Evolutionary conservation across 2,113 vertebrate genomes (phyloP).

Genomic region (Nerophis lumbriciformis): DNA sequence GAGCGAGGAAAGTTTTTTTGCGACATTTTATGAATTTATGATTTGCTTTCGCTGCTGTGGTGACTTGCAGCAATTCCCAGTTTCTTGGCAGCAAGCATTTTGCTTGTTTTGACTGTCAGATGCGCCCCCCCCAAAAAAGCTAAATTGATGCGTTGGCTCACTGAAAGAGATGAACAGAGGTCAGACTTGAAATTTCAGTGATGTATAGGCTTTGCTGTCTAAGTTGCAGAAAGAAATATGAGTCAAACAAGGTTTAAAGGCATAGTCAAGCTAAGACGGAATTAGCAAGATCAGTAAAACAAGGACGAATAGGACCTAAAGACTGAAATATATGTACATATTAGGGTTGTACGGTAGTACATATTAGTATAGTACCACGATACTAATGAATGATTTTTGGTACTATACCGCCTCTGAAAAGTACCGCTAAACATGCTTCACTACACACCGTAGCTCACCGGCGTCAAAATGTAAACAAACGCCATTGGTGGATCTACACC

Average conservation of each 20-base stretch:
- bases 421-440: no score
- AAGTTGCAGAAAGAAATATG: constrained; percentile 5
- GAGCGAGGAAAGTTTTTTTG: constrained; percentile 19
- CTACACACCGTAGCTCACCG: no score
- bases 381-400: no score
- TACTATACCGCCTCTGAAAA: no score
- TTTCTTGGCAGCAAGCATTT: constrained; percentile 36
- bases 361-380: no score
- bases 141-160: constrained; percentile 7
- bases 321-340: neutral
- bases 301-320: neutral
- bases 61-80: constrained; percentile 18
- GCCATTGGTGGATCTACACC: no score
- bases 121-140: neutral
- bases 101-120: constrained; percentile 29
- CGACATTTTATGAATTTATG: constrained; percentile 12
- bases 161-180: constrained; percentile 31
- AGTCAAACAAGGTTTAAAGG: neutral
- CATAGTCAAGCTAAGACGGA: neutral
- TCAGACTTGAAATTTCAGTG: constrained; percentile 31
- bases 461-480: no score
- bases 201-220: constrained; percentile 13
- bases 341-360: no score
- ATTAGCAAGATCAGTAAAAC: neutral
- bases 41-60: constrained; percentile 28